Evolutionary conservation across 2,113 vertebrate species (phyloP).

Genomic region (Campylomormyrus tamandua): DNA sequence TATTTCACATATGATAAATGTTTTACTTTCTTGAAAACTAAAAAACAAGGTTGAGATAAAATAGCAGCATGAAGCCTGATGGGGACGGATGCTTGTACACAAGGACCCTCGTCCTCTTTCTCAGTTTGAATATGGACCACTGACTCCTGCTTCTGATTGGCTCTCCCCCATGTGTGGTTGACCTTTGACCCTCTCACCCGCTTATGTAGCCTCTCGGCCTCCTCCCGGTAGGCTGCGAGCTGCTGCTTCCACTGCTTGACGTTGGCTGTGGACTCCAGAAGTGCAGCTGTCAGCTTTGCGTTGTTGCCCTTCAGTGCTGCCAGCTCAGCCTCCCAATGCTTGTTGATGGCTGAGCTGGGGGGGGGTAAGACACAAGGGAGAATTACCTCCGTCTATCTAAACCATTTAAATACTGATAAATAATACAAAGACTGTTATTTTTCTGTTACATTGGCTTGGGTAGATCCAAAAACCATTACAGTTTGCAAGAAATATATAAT

Average conservation of each 20-base stretch:
- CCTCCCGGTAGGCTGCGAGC: slow-evolving; percentile 92
- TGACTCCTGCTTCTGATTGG: background rate
- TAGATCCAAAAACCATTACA: background rate
- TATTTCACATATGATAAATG: background rate
- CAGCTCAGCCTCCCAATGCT: slow-evolving; percentile 97
- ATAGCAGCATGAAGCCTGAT: background rate
- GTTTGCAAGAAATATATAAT: background rate
- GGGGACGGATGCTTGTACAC: background rate
- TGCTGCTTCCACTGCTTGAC: slow-evolving; percentile 99
- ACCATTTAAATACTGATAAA: background rate
- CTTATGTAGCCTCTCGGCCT: slow-evolving; percentile 95
- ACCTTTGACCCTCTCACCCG: slow-evolving; percentile 61
- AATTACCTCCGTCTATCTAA: background rate
- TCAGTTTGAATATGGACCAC: background rate
- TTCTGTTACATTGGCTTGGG: background rate
- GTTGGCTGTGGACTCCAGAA: slow-evolving; percentile 96
- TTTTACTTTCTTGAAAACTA: background rate
- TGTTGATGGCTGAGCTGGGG: slow-evolving; percentile 69
- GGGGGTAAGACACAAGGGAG: background rate
- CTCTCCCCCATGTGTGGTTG: background rate
- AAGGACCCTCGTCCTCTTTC: background rate
- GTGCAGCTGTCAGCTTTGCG: slow-evolving; percentile 90
- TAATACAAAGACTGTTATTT: background rate
- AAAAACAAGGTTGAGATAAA: background rate
- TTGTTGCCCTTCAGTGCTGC: slow-evolving; percentile 96